A percentile compares a stretch with the other conserved stretches of the same genome.
Evolutionary conservation across 2,888 invertebrate species (phyloP).

Genomic region (Nowickia ferox): DNA sequence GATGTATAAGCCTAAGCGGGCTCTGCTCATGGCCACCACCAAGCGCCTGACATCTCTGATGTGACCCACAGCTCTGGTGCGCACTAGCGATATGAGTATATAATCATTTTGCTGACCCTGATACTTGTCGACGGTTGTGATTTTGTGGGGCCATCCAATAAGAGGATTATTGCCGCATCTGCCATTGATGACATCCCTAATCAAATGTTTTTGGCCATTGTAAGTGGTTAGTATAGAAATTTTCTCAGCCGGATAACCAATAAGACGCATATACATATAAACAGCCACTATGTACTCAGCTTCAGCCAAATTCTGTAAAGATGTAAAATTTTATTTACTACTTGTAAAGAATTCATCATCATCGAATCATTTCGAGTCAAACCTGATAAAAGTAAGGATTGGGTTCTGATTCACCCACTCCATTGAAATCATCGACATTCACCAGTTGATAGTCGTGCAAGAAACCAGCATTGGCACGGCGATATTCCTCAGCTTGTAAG

Average conservation of each 20-base stretch:
- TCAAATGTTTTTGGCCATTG: conserved; percentile 99
- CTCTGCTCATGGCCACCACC: conserved; percentile 99
- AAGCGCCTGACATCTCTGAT: conserved; percentile 97
- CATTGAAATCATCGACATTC: conserved; percentile 98
- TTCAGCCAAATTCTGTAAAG: conserved; percentile 90
- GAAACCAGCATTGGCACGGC: conserved; percentile 96
- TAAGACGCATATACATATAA: conserved; percentile 98
- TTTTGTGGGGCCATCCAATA: conserved; percentile 95
- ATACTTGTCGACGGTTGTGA: conserved; percentile 99
- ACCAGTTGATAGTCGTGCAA: conserved; percentile 96
- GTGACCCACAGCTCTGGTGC: conserved; percentile 99
- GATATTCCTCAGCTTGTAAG: conserved; percentile 91
- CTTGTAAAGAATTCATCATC: not conserved
- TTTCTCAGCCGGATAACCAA: conserved; percentile 98
- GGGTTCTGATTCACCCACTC: conserved; percentile 98
- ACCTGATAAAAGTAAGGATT: conserved; percentile 99
- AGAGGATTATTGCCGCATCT: conserved; percentile 97
- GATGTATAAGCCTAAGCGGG: conserved; percentile 97
- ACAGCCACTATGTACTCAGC: conserved; percentile 98
- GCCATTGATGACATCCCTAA: conserved; percentile 96
- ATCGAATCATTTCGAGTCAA: conserved; percentile 5
- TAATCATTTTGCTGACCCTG: conserved; percentile 99
- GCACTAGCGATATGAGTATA: conserved; percentile 96
- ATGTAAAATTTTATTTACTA: not conserved
- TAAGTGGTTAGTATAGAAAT: conserved; percentile 99